Conservation (phyloP, 2,113 vertebrate species). For the Macquaria australasica region DNA sequence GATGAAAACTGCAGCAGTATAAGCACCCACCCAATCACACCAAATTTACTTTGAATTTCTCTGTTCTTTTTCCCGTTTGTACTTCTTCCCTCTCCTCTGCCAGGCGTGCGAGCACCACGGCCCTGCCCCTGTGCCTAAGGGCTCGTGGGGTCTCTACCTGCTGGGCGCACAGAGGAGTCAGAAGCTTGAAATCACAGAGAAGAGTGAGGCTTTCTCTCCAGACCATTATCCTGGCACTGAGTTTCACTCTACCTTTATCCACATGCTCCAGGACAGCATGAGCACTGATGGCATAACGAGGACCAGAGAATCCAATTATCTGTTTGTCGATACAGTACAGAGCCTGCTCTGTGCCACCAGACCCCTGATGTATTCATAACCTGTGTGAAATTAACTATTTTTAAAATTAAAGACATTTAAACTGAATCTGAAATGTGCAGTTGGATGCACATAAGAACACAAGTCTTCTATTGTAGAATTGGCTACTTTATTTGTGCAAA, state of each 20-base stretch:
- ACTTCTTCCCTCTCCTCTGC: neutral
- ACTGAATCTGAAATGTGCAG: neutral
- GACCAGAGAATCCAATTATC: slow-evolving; percentile 61
- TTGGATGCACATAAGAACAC: slow-evolving; percentile 9
- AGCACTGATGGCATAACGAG: slow-evolving; percentile 74
- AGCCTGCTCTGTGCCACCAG: slow-evolving; percentile 86
- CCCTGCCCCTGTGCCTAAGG: slow-evolving; percentile 21
- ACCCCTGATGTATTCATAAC: slow-evolving; percentile 86
- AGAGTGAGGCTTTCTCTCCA: slow-evolving; percentile 83
- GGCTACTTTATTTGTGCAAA: slow-evolving; percentile 86
- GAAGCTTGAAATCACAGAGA: slow-evolving; percentile 85
- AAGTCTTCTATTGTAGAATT: slow-evolving; percentile 50
- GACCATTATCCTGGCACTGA: slow-evolving; percentile 84
- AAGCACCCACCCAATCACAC: neutral
- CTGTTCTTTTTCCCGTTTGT: neutral
- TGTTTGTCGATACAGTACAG: slow-evolving; percentile 83
- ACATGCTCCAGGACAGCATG: slow-evolving; percentile 87
- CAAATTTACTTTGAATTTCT: neutral
- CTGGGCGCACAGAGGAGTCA: slow-evolving; percentile 85
- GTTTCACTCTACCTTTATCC: slow-evolving; percentile 92
- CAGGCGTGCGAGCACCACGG: slow-evolving; percentile 86
- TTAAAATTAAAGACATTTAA: slow-evolving; percentile 2
- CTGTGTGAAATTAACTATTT: neutral
- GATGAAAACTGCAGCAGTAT: neutral
- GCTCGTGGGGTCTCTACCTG: slow-evolving; percentile 85